These are phyloP conservation scores for Ethmia dodecea DNA, from an alignment of 2,888 invertebrate genomes.

Conservation along the genomic window DNA sequence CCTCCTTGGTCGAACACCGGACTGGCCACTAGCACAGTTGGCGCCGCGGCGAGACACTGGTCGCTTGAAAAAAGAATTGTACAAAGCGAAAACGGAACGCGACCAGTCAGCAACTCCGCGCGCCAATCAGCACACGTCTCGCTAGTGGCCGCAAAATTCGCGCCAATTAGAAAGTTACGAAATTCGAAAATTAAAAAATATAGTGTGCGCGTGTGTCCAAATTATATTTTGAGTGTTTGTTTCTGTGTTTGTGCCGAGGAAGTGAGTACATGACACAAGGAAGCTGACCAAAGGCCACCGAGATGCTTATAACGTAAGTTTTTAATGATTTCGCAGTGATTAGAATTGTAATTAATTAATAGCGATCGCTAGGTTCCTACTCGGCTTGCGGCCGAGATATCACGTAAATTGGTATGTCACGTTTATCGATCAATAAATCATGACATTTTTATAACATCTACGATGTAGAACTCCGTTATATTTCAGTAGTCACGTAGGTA, in stretches of 20 bases:
- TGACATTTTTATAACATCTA: no score
- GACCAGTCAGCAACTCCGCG: constrained; percentile 54
- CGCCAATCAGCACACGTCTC: constrained; percentile 38
- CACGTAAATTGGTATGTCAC: no score
- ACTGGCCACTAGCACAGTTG: constrained; percentile 35
- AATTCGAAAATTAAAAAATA: constrained; percentile 28
- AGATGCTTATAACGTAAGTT: constrained; percentile 74
- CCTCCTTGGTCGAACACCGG: constrained; percentile 34
- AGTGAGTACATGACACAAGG: constrained; percentile 58
- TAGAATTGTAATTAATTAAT: constrained; percentile 36
- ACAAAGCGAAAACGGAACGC: constrained; percentile 37
- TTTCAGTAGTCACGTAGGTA: no score
- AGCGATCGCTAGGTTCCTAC: constrained; percentile 12
- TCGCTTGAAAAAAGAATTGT: constrained; percentile 36
- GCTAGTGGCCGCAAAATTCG: constrained; percentile 35
- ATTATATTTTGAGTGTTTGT: constrained; percentile 29
- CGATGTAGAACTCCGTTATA: no score
- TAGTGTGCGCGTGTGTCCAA: constrained; percentile 37
- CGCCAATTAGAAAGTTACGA: constrained; percentile 59
- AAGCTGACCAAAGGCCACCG: constrained; percentile 43
- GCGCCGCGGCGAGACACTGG: constrained; percentile 19
- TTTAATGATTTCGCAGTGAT: constrained; percentile 32
- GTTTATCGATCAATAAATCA: no score
- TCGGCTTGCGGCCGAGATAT: neutral
- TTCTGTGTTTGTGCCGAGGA: constrained; percentile 47